Percentiles rank a stretch among this genome's conserved stretches.
Conservation (phyloP, 2,888 invertebrate genomes). For the Drosophila siamana region DNA sequence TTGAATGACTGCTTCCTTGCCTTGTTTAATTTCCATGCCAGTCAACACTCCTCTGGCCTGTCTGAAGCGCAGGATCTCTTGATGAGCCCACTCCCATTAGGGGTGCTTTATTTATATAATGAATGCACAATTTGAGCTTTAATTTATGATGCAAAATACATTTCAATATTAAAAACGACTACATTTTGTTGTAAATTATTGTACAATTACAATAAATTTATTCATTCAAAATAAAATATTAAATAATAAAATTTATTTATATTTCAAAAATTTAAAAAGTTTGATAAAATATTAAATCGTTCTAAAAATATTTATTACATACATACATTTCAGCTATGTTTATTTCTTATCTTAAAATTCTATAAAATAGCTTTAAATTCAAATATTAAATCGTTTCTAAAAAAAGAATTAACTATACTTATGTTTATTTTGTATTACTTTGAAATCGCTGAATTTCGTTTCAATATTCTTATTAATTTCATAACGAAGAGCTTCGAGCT, state of each 20-base stretch:
- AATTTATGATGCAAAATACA: not conserved
- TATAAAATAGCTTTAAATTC: no score
- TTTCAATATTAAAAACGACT: not conserved
- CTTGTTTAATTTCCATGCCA: conserved; percentile 50
- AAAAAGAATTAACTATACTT: no score
- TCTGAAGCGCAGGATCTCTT: not conserved
- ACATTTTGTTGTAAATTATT: not conserved
- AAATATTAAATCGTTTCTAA: no score
- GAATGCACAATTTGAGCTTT: conserved; percentile 22
- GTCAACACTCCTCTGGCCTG: not conserved
- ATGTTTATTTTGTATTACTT: no score
- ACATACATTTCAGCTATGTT: no score
- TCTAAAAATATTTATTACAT: no score
- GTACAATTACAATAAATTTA: no score
- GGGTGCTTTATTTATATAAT: conserved; percentile 47
- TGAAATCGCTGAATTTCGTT: not conserved
- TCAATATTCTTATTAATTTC: not conserved
- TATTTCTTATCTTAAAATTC: no score
- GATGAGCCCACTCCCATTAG: not conserved
- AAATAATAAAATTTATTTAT: not conserved
- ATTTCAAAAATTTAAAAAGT: no score
- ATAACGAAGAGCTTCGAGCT: no score
- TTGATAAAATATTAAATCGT: no score
- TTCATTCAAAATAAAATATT: no score
- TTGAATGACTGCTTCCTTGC: conserved; percentile 33